These are phyloP conservation scores for Ectobius pallidus DNA, from an alignment of 2,888 invertebrate species.

Conservation along the genomic window DNA sequence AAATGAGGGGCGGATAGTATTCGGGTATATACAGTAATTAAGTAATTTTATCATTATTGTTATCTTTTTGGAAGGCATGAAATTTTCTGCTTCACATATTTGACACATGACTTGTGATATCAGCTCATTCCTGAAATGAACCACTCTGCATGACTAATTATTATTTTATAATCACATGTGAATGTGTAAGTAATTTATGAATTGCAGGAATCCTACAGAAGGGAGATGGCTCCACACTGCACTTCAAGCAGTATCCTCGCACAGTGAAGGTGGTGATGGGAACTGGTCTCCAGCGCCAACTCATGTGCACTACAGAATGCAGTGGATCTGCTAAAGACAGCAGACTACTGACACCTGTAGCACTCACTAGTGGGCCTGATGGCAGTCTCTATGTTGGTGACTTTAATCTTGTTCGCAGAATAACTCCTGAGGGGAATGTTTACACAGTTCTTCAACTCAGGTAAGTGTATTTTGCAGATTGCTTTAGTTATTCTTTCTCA, in stretches of 20 bases:
- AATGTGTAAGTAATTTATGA: too few species aligned
- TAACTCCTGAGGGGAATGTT: constrained; percentile 88
- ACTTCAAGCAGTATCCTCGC: constrained; percentile 90
- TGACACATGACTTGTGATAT: too few species aligned
- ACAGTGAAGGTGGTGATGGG: constrained; percentile 93
- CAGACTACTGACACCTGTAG: constrained; percentile 88
- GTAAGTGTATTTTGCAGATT: too few species aligned
- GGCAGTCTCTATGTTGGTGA: constrained; percentile 97
- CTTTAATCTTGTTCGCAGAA: constrained; percentile 90
- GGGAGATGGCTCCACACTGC: constrained; percentile 94
- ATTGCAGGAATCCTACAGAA: constrained; percentile 85
- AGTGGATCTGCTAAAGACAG: constrained; percentile 86
- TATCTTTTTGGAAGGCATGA: too few species aligned
- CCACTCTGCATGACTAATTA: too few species aligned
- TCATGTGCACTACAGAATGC: constrained; percentile 88
- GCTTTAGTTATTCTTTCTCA: too few species aligned
- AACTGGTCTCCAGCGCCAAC: constrained; percentile 82
- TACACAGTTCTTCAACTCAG: constrained; percentile 87
- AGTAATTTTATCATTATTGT: too few species aligned
- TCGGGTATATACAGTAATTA: too few species aligned
- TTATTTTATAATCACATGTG: too few species aligned
- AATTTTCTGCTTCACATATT: too few species aligned
- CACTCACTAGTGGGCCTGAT: constrained; percentile 93
- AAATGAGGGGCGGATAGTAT: too few species aligned
- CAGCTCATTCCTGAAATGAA: too few species aligned